Evolutionary conservation across 2,797 vertebrate genomes (phyloP).

Genomic region (Tragopan temminckii): DNA sequence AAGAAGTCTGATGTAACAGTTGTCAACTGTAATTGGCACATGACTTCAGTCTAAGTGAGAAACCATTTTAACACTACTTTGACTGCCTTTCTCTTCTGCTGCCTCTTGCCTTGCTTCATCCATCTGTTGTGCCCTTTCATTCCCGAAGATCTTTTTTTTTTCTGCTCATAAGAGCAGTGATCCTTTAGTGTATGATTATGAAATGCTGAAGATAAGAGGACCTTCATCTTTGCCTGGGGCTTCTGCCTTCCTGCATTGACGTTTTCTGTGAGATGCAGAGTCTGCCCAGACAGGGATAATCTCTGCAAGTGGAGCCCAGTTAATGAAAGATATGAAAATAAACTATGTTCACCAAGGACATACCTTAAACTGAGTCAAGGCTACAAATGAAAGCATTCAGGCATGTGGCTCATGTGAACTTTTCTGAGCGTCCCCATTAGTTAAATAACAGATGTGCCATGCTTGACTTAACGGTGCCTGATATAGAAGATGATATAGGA

Average conservation of each 20-base stretch:
- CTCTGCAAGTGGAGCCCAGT: neutral
- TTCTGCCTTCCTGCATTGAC: neutral
- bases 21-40: neutral
- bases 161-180: neutral
- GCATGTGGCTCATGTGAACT: neutral
- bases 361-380: neutral
- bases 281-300: neutral
- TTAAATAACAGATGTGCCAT: neutral
- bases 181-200: neutral
- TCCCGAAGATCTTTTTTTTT: neutral
- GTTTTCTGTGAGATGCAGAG: neutral
- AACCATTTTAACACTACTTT: neutral
- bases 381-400: neutral
- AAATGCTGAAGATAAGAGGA: neutral
- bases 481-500: neutral
- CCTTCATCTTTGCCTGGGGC: conserved; percentile 14
- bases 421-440: neutral
- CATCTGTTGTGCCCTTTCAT: neutral
- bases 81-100: neutral
- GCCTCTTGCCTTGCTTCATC: neutral
- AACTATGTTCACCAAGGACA: neutral
- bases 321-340: neutral
- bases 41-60: neutral
- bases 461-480: neutral
- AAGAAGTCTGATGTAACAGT: neutral